Evolutionary conservation across 2,113 vertebrate genomes (phyloP), one percentile per base, ranked within the genome.

Genomic region (Pleuronectes platessa): DNA sequence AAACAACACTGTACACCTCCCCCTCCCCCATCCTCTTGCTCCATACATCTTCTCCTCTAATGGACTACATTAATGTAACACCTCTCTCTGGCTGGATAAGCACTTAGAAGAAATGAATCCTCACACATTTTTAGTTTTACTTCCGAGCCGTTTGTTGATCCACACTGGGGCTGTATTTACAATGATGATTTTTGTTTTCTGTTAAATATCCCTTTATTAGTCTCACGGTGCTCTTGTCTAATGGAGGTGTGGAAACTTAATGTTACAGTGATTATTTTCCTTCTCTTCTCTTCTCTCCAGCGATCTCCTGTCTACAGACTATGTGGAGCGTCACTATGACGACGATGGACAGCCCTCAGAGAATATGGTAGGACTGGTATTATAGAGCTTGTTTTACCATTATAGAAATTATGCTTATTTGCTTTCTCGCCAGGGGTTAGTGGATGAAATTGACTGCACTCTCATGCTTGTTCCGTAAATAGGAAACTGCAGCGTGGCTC

Each of bases 261-360:
- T n/a, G 27, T 35, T 26, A 0, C 0, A 45, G 7, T 45, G 18
- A 53, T 56, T 31, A 65, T 66, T 18, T 3, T 59, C 14, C 11
- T 8, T 7, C 0, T 64, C 56, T 8, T 7, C 0, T 64, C 55
- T 58, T 26, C 13, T 26, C 69, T 84, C 35, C 67, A 98, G 97
- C 78, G 92, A 97, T 82, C 96, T 98, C 64, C 94, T 98, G 13
- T 96, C 97, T 23, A 96, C 95, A 0, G 91, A 94, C 31, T 98
- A 98, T 4, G 92, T 96, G 85, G 97, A 98, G 76, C 94, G 95
- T 15, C 96, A 97, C 86, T 91, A 96, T 81, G 92, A 93, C 15
- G 59, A 83, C 1, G 94, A 95, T 2, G 93, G 94, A 31, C 92
- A 88, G 10, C 67, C 93, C 12, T 95, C 90, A 69, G 92, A 94